A percentile compares a stretch with the other conserved stretches of the same genome.
Evolutionary conservation across 2,888 invertebrate species (phyloP).

Genomic region (Anthrax anthrax): DNA sequence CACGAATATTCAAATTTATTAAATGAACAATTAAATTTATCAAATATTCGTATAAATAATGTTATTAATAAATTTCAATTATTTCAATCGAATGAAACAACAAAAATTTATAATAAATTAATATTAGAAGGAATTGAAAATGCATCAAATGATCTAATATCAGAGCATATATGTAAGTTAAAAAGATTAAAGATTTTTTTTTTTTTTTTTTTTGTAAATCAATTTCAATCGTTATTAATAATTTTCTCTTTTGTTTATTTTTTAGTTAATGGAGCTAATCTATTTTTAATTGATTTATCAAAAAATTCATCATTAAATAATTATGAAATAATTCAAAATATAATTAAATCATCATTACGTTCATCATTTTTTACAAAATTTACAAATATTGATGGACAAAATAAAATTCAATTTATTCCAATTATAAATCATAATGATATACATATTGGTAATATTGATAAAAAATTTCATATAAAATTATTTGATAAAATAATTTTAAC

Average conservation of each 20-base stretch:
- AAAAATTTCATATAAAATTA: background rate
- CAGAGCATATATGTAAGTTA: background rate
- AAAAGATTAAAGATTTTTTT: background rate
- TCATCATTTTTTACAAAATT: background rate
- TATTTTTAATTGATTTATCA: background rate
- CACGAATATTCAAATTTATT: background rate
- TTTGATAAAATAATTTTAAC: background rate
- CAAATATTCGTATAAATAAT: background rate
- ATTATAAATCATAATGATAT: background rate
- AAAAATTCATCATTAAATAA: background rate
- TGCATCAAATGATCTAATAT: background rate
- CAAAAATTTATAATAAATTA: background rate
- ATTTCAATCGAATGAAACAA: background rate
- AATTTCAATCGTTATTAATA: background rate
- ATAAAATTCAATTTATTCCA: background rate
- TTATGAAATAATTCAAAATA: background rate
- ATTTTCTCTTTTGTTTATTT: background rate
- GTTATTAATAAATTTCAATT: background rate
- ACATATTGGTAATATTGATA: background rate
- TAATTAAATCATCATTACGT: background rate
- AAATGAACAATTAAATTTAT: background rate
- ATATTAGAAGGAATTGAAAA: background rate
- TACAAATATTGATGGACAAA: no score
- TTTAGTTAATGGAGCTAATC: background rate
- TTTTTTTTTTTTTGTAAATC: background rate